Conservation (phyloP, 1,140 invertebrate species). For the Lepidurus arcticus region DNA sequence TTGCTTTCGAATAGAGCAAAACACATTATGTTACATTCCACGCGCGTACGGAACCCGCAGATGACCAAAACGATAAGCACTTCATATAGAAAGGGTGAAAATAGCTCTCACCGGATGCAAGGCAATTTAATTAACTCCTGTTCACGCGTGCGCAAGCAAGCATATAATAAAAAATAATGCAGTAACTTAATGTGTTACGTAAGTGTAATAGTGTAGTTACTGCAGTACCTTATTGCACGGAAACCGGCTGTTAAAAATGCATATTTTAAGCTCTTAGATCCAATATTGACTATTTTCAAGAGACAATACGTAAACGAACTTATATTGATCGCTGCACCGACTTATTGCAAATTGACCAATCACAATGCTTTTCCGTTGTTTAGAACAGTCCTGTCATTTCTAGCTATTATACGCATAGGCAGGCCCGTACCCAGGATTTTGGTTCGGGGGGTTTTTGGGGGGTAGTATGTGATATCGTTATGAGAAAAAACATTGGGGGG, state of each 20-base stretch:
- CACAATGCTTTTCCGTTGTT: too few species aligned
- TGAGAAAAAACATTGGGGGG: too few species aligned
- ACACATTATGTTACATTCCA: neutral
- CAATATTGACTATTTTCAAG: neutral
- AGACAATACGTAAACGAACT: neutral
- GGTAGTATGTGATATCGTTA: too few species aligned
- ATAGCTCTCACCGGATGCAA: neutral
- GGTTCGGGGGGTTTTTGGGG: too few species aligned
- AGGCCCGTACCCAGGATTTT: too few species aligned
- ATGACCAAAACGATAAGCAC: neutral
- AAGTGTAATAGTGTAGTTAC: too few species aligned
- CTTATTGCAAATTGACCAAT: too few species aligned
- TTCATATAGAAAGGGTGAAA: neutral
- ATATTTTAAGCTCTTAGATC: neutral
- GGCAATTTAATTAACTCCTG: neutral
- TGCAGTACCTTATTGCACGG: neutral
- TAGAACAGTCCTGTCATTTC: too few species aligned
- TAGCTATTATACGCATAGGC: neutral
- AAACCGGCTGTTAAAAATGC: neutral
- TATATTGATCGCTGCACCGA: neutral
- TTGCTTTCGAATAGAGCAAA: neutral
- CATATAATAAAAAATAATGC: neutral
- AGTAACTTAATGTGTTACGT: too few species aligned
- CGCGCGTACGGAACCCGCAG: neutral
- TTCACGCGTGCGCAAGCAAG: neutral